Conservation (phyloP, 64 coral and sea anemone genomes). For the Exaiptasia diaphana region DNA sequence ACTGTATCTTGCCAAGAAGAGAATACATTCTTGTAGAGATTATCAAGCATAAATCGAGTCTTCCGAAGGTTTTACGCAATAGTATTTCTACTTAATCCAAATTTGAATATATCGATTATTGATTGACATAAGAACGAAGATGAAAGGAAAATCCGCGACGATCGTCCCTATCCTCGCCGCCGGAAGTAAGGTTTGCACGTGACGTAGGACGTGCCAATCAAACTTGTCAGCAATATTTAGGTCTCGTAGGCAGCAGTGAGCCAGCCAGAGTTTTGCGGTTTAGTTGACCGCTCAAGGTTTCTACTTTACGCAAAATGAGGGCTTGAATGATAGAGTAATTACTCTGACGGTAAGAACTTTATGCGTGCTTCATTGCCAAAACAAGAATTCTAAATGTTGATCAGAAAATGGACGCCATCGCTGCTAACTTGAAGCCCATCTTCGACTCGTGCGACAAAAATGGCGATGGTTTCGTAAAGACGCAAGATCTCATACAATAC, state of each 20-base stretch:
- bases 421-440: conserved; percentile 67
- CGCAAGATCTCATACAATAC: conserved; percentile 74
- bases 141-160: no score
- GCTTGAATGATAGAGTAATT: conserved; percentile 52
- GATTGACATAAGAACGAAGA: no score
- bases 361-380: no score
- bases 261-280: conserved; percentile 13
- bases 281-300: conserved; percentile 25
- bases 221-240: background rate
- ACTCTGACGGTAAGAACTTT: background rate
- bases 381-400: background rate
- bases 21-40: no score
- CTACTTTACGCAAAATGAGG: conserved; percentile 49
- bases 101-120: no score
- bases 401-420: conserved; percentile 40
- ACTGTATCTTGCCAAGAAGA: no score
- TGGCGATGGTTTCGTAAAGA: conserved; percentile 99
- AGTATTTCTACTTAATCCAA: no score
- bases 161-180: no score
- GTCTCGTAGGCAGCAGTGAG: conserved; percentile 10
- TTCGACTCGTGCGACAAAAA: conserved; percentile 95
- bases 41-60: no score
- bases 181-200: no score
- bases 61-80: no score
- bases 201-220: conserved; percentile 78